These are phyloP conservation scores for Oxycera nigricornis DNA, from an alignment of 2,888 invertebrate species.

Conservation along the genomic window DNA sequence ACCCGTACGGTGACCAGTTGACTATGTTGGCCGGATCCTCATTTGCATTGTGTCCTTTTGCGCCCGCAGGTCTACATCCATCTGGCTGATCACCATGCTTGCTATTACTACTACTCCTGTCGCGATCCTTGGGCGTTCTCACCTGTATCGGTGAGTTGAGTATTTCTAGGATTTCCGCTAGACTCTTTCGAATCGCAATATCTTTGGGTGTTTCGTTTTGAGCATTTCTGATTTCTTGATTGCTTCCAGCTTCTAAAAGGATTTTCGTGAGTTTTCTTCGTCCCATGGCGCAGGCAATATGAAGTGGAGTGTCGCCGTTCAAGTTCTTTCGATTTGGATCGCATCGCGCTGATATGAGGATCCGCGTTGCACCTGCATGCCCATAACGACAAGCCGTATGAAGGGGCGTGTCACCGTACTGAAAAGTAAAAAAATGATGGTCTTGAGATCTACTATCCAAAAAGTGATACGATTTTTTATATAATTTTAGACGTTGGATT, in stretches of 20 bases:
- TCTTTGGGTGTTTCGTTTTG: slow-evolving; percentile 85
- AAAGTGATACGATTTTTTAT: too few species aligned
- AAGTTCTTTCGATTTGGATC: slow-evolving; percentile 89
- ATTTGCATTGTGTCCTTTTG: slow-evolving; percentile 64
- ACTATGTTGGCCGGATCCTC: slow-evolving; percentile 59
- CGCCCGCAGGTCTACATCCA: slow-evolving; percentile 56
- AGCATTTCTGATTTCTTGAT: slow-evolving; percentile 66
- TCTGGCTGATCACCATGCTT: slow-evolving; percentile 44
- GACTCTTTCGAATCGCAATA: slow-evolving; percentile 86
- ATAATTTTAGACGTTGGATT: too few species aligned
- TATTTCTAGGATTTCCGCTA: slow-evolving; percentile 83
- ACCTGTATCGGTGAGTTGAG: slow-evolving; percentile 65
- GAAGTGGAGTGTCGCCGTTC: slow-evolving; percentile 94
- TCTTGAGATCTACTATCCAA: background rate
- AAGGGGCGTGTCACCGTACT: slow-evolving; percentile 94
- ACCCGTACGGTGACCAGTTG: slow-evolving; percentile 89
- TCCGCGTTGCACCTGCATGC: slow-evolving; percentile 93
- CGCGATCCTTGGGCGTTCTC: slow-evolving; percentile 54
- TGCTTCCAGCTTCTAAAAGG: slow-evolving; percentile 85
- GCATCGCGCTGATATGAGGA: slow-evolving; percentile 89
- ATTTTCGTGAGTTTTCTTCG: slow-evolving; percentile 89
- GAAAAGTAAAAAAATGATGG: slow-evolving; percentile 49
- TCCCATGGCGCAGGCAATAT: slow-evolving; percentile 94
- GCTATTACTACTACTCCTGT: slow-evolving; percentile 50
- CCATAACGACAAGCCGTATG: slow-evolving; percentile 96